Conservation (phyloP, 2,113 vertebrate genomes). For the Rhegmatorhina hoffmannsi region DNA sequence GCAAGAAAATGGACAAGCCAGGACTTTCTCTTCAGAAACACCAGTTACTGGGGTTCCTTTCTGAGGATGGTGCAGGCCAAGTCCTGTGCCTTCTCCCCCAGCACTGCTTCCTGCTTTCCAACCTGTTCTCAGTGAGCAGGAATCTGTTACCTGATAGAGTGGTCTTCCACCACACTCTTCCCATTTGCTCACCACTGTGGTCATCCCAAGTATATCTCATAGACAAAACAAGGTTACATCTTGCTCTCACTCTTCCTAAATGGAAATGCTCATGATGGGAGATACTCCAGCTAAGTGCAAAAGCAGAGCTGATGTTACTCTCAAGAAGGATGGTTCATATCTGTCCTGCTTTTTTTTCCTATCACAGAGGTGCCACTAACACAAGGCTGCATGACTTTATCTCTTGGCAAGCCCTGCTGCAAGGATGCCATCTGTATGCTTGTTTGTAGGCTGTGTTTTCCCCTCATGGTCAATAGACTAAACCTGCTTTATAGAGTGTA, state of each 20-base stretch:
- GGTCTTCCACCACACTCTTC: not conserved
- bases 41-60: not conserved
- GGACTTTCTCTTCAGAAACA: not conserved
- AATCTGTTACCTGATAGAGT: not conserved
- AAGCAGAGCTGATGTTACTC: not conserved
- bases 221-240: not conserved
- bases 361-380: not conserved
- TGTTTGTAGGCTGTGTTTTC: not conserved
- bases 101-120: not conserved
- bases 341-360: not conserved
- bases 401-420: not conserved
- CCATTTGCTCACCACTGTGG: not conserved
- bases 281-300: not conserved
- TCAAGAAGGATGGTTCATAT: not conserved
- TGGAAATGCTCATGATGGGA: rapidly evolving
- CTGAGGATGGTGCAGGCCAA: not conserved
- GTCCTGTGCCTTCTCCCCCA: not conserved
- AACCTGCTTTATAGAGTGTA: not conserved
- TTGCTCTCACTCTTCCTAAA: not conserved
- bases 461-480: not conserved
- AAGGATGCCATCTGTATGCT: not conserved
- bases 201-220: not conserved
- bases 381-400: not conserved
- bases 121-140: not conserved
- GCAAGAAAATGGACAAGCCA: not conserved